phyloP scores from a whole-genome alignment of 2,797 vertebrate species.

The Sitta carolinensis region DNA sequence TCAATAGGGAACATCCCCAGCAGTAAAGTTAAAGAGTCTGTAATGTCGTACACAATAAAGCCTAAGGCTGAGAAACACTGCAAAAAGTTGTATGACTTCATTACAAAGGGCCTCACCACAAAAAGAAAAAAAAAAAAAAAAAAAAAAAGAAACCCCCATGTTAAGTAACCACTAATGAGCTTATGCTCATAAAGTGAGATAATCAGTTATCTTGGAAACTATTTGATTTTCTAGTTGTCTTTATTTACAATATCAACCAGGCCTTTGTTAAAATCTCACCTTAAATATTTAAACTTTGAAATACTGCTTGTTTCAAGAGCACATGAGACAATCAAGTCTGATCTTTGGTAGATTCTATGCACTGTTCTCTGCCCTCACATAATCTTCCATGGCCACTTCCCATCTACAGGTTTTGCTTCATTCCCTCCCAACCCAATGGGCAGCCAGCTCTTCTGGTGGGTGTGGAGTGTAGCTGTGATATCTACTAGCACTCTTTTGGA shows the following conservation, averaged over 20 bases:
- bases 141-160: not conserved
- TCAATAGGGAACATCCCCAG: constrained; percentile 19
- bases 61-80: not conserved
- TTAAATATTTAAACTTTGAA: constrained; percentile 23
- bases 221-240: constrained; percentile 48
- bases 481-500: not conserved
- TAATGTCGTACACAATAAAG: constrained; percentile 21
- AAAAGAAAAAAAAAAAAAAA: not conserved
- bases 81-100: not conserved
- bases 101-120: not conserved
- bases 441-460: not conserved
- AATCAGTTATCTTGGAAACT: not conserved
- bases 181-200: not conserved
- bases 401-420: not conserved
- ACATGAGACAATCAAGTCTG: not conserved
- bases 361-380: not conserved
- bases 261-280: not conserved
- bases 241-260: not conserved
- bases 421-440: not conserved
- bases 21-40: not conserved
- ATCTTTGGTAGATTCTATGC: not conserved
- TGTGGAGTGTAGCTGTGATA: not conserved
- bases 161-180: not conserved
- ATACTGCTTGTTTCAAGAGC: not conserved
- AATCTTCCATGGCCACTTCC: not conserved